These are phyloP conservation scores for Lagodon rhomboides DNA, from an alignment of 2,797 vertebrate species.

Conservation along the genomic window DNA sequence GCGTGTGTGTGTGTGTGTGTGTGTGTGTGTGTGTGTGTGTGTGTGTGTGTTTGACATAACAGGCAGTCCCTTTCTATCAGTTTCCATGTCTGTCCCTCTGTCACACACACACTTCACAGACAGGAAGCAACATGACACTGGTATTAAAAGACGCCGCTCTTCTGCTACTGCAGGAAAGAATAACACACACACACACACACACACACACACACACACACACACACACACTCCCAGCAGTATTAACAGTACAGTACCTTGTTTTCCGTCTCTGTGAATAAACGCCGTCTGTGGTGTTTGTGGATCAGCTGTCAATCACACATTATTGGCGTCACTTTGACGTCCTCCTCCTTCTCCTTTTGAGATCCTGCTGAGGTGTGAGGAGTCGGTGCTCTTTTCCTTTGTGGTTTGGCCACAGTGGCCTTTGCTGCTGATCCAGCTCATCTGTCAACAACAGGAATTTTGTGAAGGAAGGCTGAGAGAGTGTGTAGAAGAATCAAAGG, in stretches of 20 bases:
- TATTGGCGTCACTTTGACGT: background rate
- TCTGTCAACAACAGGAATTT: too few relatives aligned
- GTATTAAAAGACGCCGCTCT: constrained; percentile 25
- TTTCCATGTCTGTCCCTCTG: constrained; percentile 24
- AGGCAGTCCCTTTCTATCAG: constrained; percentile 45
- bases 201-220: constrained; percentile 12
- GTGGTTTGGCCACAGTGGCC: background rate
- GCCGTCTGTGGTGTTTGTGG: background rate
- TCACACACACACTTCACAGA: constrained; percentile 43
- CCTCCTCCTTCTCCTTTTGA: background rate
- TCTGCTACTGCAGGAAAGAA: constrained; percentile 21
- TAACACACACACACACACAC: background rate
- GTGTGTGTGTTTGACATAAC: constrained; percentile 44
- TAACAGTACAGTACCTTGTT: background rate
- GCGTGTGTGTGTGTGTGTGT: constrained; percentile 46
- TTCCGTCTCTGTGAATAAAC: background rate
- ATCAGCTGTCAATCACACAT: background rate
- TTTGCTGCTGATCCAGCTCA: too few relatives aligned
- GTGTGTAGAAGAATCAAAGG: too few relatives aligned
- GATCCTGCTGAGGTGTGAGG: background rate
- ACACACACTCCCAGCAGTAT: background rate
- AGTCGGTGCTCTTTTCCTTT: background rate
- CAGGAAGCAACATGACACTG: constrained; percentile 55
- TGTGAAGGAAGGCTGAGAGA: too few relatives aligned
- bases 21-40: constrained; percentile 42